Evolutionary conservation across 1,140 invertebrate species (phyloP).

Genomic region (Drosophila ercepeae): DNA sequence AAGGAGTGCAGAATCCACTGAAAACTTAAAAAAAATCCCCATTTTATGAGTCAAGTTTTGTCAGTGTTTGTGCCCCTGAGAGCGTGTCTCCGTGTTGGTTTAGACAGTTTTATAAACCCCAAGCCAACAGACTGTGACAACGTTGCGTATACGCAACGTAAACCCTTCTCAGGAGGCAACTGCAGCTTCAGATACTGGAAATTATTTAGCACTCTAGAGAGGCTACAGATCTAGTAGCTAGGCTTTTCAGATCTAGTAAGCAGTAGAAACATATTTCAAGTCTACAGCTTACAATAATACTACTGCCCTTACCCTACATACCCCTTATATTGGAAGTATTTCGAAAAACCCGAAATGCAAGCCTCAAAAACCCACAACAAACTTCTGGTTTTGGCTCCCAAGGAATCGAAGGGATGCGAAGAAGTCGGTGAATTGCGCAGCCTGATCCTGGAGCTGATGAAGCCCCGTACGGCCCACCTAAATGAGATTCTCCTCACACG

Average conservation of each 20-base stretch:
- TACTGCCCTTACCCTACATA: neutral
- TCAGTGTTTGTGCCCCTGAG: conserved; percentile 21
- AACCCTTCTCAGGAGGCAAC: conserved; percentile 15
- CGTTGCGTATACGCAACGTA: conserved; percentile 53
- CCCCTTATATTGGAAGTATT: neutral
- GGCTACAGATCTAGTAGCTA: neutral
- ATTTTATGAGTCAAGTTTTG: conserved; percentile 35
- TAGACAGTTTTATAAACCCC: conserved; percentile 60
- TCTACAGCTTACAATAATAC: neutral
- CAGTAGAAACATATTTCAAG: neutral
- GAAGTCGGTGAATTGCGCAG: conserved; percentile 10
- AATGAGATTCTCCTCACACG: conserved; percentile 9
- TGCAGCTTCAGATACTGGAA: neutral
- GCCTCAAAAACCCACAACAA: conserved; percentile 10
- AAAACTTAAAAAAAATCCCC: conserved; percentile 19
- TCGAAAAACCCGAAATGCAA: conserved; percentile 11
- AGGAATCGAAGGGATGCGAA: neutral
- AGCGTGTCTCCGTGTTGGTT: conserved; percentile 28
- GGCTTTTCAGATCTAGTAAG: too few relatives aligned
- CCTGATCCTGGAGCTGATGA: conserved; percentile 40
- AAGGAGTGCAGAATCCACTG: conserved; percentile 32
- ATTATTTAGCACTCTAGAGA: conserved; percentile 12
- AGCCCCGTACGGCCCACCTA: conserved; percentile 15
- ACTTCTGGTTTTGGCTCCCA: neutral
- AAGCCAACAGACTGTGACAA: conserved; percentile 35